Base-by-base conservation (phyloP, 1,140 invertebrate genomes). In the Philaenus spumarius region DNA sequence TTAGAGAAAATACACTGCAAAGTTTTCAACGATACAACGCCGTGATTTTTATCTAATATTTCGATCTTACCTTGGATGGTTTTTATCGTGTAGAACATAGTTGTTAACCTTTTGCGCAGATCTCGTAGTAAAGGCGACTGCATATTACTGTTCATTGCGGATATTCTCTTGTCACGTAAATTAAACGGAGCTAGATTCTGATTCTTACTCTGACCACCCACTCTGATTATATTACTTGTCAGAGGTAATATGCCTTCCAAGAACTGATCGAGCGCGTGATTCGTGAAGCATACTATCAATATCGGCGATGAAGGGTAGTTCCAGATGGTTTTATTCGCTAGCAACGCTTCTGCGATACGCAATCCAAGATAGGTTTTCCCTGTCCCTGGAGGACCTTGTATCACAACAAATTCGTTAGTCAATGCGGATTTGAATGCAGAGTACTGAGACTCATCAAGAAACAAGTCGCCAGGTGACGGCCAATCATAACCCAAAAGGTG, bases 201-300 rank as follows among this genome's bases (percentile, higher is more conserved):
- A 65, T 76, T 83, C 65, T 81, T 81, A 1, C 82, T 84, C 70
- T 86, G 80, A 3, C 81, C 80, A 3, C 91, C 90, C 61, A 93
- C 78, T 23, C 90, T 77, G 9, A 89, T 74, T 51, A 93, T 75
- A 17, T 77, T 73, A 0, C 73, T 39, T 1, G 80, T 84, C 1
- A 76, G 69, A 15, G 68, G 56, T 4, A 80, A 65, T 12, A 89
- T 76, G 20, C 83, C 86, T 70, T 90, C 82, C n/a, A 95, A 71
- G 74, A 95, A 93, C 69, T 94, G 89, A 75, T 95, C 91, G 2
- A 95, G 69, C 1, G 91, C 90, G 71, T 93, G 89, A 68, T 94
- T 95, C 0, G 89, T 93, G 62, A 84, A 91, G 66, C 89, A 90
- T 17, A 94, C 81, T 9, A 95, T 75, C 1, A 94, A 70, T 54